Conservation (phyloP, 2,113 vertebrate genomes). For the Pterophyllum scalare region DNA sequence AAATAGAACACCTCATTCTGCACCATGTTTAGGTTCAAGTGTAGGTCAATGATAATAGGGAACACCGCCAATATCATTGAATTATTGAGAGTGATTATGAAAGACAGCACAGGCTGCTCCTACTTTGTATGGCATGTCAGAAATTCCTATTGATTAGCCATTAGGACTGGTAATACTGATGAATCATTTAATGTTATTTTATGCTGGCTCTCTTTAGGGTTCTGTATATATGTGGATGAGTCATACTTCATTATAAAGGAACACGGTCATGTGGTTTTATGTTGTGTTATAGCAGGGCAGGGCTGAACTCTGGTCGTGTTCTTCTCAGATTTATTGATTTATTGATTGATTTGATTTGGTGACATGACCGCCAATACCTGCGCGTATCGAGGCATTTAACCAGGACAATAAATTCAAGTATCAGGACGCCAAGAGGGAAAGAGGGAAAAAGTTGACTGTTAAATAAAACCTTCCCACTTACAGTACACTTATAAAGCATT, state of each 20-base stretch:
- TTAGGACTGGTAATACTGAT: conserved; percentile 6
- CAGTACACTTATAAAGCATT: no score
- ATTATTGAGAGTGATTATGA: conserved; percentile 52
- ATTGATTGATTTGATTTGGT: no score
- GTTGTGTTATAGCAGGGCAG: neutral
- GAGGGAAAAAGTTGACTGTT: neutral
- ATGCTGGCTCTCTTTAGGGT: neutral
- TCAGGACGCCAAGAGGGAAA: neutral
- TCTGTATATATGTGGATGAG: neutral
- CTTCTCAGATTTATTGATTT: neutral
- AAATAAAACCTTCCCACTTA: no score
- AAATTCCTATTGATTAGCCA: conserved; percentile 38
- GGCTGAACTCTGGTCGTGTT: neutral
- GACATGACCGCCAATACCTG: neutral
- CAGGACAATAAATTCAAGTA: fast-evolving
- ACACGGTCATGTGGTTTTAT: neutral
- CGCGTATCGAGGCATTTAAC: neutral
- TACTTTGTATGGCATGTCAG: conserved; percentile 13
- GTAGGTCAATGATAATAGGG: conserved; percentile 57
- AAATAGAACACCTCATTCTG: conserved; percentile 53
- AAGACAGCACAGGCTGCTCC: conserved; percentile 6
- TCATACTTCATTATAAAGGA: neutral
- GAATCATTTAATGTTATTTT: conserved; percentile 24
- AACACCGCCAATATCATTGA: conserved; percentile 39
- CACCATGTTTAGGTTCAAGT: conserved; percentile 62